Evolutionary conservation across 2,797 vertebrate genomes (phyloP), one percentile per base, ranked within the genome.

Genomic region (Sebastes taczanowskii): DNA sequence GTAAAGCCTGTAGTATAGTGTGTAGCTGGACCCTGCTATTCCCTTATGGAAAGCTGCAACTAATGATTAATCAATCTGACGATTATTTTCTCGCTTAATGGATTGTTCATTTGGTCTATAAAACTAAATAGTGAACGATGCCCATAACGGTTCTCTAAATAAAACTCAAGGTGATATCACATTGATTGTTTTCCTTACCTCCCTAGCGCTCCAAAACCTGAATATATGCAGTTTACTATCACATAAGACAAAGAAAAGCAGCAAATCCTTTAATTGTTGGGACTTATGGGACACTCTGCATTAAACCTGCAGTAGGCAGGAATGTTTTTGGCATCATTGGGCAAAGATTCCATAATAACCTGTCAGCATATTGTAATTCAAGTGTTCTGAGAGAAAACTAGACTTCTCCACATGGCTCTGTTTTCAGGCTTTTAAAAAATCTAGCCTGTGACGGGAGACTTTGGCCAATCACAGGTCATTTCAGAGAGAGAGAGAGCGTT

Each of bases 141-240:
- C 38, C 14, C 2, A 42, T 42, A 6, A 27, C 2, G 4, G 9
- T 32, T 22, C 2, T 6, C 7, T 23, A 32, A 53, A 69, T 42
- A 42, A 42, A 42, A 55, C 30, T 46, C 65, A 32, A 8, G 11
- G 66, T 32, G 46, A 20, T 9, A 6, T 23, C 2, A 49, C 23
- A 42, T 3, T 35, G 11, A 13, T 38, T 42, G 38, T 3, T 42
- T 42, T 42, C 0, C 38, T 16, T 0, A 42, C 0, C 38, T 38
- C 11, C 35, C 11, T 0, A 38, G 35, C n/a, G 6, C 20, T n/a
- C 10, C 9, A 10, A 65, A 53, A 52, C 10, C 20, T 11, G 20
- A 53, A 67, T 53, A 32, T n/a, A 30, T 67, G 14, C 34, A 10
- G 3, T 18, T 58, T 20, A 14, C 7, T 16, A 23, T 38, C 23